Evolutionary conservation across 1,140 invertebrate species (phyloP).

Genomic region (Aphelinus atriplicis): DNA sequence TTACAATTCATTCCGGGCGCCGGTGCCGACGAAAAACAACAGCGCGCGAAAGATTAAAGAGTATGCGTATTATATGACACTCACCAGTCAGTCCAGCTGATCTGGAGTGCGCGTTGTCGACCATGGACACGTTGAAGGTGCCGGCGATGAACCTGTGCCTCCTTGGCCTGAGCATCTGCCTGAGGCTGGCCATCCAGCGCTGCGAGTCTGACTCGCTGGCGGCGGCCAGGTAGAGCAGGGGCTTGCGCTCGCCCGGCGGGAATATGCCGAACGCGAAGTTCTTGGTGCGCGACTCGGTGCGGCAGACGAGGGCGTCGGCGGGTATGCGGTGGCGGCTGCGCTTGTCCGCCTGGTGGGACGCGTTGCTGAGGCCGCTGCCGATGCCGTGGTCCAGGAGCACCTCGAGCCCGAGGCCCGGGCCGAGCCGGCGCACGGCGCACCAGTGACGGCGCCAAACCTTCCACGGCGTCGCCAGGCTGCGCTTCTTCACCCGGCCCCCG

Average conservation of each 20-base stretch:
- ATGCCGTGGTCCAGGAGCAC: constrained; percentile 56
- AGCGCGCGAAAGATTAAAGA: too few species aligned
- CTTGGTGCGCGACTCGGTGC: constrained; percentile 68
- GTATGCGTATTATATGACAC: background rate
- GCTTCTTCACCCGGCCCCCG: constrained; percentile 52
- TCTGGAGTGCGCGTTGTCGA: constrained; percentile 68
- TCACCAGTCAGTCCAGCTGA: constrained; percentile 63
- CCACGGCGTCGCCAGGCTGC: constrained; percentile 47
- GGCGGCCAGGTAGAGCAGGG: constrained; percentile 65
- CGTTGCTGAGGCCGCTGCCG: constrained; percentile 23
- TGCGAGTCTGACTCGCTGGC: constrained; percentile 68
- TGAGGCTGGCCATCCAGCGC: constrained; percentile 67
- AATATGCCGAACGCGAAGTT: constrained; percentile 69
- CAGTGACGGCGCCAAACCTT: constrained; percentile 64
- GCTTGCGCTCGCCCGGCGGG: constrained; percentile 61
- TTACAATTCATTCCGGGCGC: too few species aligned
- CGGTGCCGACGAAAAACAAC: too few species aligned
- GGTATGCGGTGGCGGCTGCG: constrained; percentile 58
- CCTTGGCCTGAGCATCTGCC: constrained; percentile 63
- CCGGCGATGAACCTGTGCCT: constrained; percentile 55
- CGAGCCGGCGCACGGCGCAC: constrained; percentile 58
- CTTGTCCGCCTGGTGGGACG: constrained; percentile 34
- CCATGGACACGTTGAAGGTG: constrained; percentile 65
- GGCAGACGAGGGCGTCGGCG: constrained; percentile 60
- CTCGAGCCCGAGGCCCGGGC: constrained; percentile 51